These are phyloP conservation scores for Microtus montanus DNA, from an alignment of 2,113 vertebrate genomes.

Conservation along the genomic window DNA sequence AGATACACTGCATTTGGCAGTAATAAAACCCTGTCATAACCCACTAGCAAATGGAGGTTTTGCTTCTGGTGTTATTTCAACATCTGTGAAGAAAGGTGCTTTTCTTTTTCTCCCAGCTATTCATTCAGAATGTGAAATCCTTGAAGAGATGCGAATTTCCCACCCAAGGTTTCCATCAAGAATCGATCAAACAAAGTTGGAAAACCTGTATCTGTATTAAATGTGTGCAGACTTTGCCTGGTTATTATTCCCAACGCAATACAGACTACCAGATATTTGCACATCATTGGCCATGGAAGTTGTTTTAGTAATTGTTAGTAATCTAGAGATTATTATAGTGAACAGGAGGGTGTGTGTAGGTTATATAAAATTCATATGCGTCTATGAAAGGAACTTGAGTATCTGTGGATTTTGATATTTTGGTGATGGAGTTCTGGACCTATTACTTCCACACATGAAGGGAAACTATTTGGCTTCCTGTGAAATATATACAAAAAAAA, in stretches of 20 bases:
- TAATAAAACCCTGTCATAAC: background rate
- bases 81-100: background rate
- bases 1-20: background rate
- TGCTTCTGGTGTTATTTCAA: background rate
- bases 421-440: background rate
- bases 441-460: background rate
- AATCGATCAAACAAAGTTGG: background rate
- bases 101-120: background rate
- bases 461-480: background rate
- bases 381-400: background rate
- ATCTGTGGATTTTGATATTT: background rate
- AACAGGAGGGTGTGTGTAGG: background rate
- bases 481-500: background rate
- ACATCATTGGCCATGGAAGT: background rate
- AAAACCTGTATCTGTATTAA: background rate
- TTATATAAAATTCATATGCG: background rate
- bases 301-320: background rate
- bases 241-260: background rate
- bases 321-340: background rate
- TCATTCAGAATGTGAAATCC: background rate
- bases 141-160: background rate
- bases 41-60: background rate
- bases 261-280: background rate
- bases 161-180: background rate
- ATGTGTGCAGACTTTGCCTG: background rate